These are phyloP conservation scores for Latheticus oryzae DNA, from an alignment of 2,888 invertebrate genomes.

Conservation along the genomic window DNA sequence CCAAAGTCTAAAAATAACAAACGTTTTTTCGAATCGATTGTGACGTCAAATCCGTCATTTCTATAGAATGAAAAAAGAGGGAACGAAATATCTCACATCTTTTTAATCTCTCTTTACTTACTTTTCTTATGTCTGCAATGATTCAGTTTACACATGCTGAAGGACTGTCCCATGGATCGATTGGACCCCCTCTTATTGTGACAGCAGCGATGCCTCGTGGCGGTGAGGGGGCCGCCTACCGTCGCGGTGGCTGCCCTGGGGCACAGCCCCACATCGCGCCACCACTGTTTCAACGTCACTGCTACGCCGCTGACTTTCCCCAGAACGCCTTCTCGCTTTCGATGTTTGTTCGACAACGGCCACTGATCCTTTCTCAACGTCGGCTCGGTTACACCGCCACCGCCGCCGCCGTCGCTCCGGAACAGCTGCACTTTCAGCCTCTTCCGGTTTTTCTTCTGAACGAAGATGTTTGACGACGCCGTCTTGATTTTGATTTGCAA, in stretches of 20 bases:
- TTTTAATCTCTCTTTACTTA: constrained; percentile 64
- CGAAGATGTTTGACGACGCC: constrained; percentile 52
- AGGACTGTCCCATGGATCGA: constrained; percentile 80
- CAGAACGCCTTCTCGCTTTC: constrained; percentile 53
- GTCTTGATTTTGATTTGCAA: constrained; percentile 47
- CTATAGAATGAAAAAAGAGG: too few relatives aligned
- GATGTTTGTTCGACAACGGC: constrained; percentile 44
- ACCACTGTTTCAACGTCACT: constrained; percentile 66
- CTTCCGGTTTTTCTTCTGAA: constrained; percentile 46
- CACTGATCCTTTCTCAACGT: constrained; percentile 13
- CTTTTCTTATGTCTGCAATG: constrained; percentile 81
- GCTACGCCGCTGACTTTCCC: constrained; percentile 64
- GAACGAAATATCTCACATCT: background rate
- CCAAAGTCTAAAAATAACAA: constrained; percentile 19
- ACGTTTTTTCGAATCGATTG: constrained; percentile 18
- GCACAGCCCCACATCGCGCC: constrained; percentile 67
- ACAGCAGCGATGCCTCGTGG: constrained; percentile 43
- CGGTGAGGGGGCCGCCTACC: constrained; percentile 56
- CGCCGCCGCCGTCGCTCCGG: constrained; percentile 41
- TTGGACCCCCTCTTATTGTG: constrained; percentile 52
- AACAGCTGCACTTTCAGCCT: constrained; percentile 48
- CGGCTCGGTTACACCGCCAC: too few relatives aligned
- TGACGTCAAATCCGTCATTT: constrained; percentile 22
- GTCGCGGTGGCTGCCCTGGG: constrained; percentile 62
- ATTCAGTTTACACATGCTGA: constrained; percentile 85